These are phyloP conservation scores for Scylla paramamosain DNA, from an alignment of 1,140 invertebrate species.

Conservation along the genomic window DNA sequence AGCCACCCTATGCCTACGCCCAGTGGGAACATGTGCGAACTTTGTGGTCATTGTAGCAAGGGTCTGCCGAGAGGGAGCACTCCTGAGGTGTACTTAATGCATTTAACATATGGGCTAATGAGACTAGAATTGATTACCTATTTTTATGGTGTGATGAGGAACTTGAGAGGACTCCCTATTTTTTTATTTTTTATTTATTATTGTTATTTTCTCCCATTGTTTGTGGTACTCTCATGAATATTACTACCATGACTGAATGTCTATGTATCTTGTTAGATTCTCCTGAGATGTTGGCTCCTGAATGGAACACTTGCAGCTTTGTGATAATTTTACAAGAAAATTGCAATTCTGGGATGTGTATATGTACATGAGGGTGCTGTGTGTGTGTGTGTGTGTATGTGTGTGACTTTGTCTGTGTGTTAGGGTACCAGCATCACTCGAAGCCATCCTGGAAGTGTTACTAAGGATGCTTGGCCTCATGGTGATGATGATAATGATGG, in stretches of 20 bases:
- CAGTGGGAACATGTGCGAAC: constrained; percentile 69
- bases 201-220: too few species aligned
- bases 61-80: not conserved
- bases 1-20: constrained; percentile 63
- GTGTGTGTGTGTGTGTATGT: too few species aligned
- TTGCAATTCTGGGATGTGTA: not conserved
- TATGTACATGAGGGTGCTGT: not conserved
- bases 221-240: not conserved
- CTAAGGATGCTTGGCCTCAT: not conserved
- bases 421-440: too few species aligned
- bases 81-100: constrained; percentile 22
- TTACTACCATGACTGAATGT: not conserved
- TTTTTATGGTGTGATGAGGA: not conserved
- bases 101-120: not conserved
- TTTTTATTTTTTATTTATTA: not conserved
- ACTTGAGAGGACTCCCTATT: not conserved
- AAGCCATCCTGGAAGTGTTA: not conserved
- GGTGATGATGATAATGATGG: not conserved
- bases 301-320: not conserved
- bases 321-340: not conserved
- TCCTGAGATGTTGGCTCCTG: not conserved
- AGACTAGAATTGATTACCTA: not conserved
- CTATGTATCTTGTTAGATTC: not conserved
- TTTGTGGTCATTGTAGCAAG: constrained; percentile 66
- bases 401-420: too few species aligned